Evolutionary conservation across 2,888 invertebrate species (phyloP).

Genomic region (Notodonta ziczac): DNA sequence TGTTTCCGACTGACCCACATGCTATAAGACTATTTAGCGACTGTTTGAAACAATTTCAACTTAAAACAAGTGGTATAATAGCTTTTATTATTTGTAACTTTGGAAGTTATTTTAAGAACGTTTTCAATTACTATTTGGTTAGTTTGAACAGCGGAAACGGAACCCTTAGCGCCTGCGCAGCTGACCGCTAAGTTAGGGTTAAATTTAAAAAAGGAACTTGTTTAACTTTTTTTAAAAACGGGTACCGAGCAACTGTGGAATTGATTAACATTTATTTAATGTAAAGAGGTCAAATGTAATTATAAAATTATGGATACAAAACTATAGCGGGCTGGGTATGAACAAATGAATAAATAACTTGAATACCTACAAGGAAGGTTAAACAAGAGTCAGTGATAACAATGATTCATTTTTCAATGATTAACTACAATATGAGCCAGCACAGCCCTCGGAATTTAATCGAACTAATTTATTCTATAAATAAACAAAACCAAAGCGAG

Average conservation of each 20-base stretch:
- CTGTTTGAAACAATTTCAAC: conserved; percentile 11
- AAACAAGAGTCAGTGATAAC: not conserved
- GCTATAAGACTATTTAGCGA: conserved; percentile 18
- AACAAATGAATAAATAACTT: not conserved
- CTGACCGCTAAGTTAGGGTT: conserved; percentile 46
- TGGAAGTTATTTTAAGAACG: conserved; percentile 30
- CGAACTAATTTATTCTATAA: not conserved
- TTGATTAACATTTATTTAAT: not conserved
- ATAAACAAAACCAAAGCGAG: not conserved
- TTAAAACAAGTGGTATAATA: not conserved
- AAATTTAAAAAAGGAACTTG: conserved; percentile 43
- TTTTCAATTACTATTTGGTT: conserved; percentile 35
- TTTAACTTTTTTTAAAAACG: conserved; percentile 11
- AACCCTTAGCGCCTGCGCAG: conserved; percentile 45
- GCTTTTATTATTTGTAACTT: conserved; percentile 5
- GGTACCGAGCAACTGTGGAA: not conserved
- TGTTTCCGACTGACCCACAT: conserved; percentile 37
- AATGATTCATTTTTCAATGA: conserved; percentile 3
- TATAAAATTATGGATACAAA: too few species aligned
- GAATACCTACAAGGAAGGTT: not conserved
- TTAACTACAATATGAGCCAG: not conserved
- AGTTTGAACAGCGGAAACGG: conserved; percentile 37
- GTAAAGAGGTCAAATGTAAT: not conserved
- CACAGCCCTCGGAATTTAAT: too few species aligned
- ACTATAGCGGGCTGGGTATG: too few species aligned